Evolutionary conservation across 2,797 vertebrate genomes (phyloP), one percentile per base, ranked within the genome.

Genomic region (Hipposideros larvatus): DNA sequence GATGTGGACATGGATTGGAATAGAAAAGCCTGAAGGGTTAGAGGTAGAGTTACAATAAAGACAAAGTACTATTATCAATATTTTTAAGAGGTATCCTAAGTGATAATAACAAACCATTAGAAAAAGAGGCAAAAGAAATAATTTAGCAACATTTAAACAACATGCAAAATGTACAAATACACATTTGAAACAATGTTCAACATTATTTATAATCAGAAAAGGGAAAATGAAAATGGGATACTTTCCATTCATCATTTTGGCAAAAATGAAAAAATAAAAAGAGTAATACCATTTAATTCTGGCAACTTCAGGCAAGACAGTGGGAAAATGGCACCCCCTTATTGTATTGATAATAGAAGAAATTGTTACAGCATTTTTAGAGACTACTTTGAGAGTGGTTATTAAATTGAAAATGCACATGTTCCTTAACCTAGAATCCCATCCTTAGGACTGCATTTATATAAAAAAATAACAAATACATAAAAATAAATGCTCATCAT

Each of bases 221-320:
- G 18, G 13, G 4, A 95, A 96, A 88, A 41, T 68, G 26, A 85
- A 90, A 68, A 68, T 24, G 21, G 63, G 21, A 79, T 51, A 61
- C 0, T 53, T 90, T 83, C 63, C 48, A 85, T 55, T 94, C 11
- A 80, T 55, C 21, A 68, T 91, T 96, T 93, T 73, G 51, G 53
- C 11, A 37, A 89, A 78, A 82, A 22, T 73, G 55, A 80, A 91
- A 68, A 63, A 83, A 46, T 24, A 31, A 48, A 75, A 48, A 65
- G 5, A 79, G 2, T n/a, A 53, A 48, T 24, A 34, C 1, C 19
- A 59, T 26, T 94, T 75, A 90, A 70, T 41, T 77, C 15, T 87
- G 18, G 37, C 46, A 63, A 79, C 34, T 95, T 63, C 73, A 77
- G 82, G 43, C 9, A 93, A 79, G 28, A 75, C 55, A 84, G 65